Conservation (phyloP, 2,113 vertebrate species). For the Lophius piscatorius region DNA sequence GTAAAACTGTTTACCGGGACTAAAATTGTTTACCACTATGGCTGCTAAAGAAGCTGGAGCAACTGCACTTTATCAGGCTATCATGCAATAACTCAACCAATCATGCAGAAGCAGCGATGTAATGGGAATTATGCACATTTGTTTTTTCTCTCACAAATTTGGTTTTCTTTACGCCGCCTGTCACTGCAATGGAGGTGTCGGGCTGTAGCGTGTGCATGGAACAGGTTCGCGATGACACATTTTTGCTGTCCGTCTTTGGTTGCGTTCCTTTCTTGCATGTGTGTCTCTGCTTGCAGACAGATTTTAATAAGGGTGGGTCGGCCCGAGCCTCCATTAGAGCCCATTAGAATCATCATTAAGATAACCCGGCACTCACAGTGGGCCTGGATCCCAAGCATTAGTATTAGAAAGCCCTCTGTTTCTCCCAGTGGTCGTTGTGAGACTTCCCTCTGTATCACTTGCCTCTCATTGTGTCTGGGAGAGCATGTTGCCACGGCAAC, state of each 20-base stretch:
- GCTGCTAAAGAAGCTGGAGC: conserved; percentile 1
- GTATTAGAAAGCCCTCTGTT: conserved; percentile 52
- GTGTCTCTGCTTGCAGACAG: conserved; percentile 28
- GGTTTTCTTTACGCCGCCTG: neutral
- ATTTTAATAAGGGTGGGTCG: conserved; percentile 76
- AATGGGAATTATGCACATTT: neutral
- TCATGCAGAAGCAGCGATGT: neutral
- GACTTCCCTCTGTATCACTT: conserved; percentile 61
- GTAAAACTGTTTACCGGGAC: neutral
- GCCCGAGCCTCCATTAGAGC: conserved; percentile 74
- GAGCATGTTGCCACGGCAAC: conserved; percentile 80
- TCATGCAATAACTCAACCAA: neutral
- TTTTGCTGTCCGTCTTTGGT: conserved; percentile 8
- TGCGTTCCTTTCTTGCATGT: neutral
- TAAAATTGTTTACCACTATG: neutral
- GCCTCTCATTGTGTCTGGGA: conserved; percentile 73
- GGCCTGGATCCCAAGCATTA: conserved; percentile 57
- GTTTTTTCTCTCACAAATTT: conserved; percentile 4
- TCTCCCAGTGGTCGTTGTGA: conserved; percentile 48
- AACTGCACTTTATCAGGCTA: neutral
- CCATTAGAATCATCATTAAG: conserved; percentile 85
- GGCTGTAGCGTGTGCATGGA: neutral
- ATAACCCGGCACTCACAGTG: conserved; percentile 61
- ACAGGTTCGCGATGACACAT: conserved; percentile 3
- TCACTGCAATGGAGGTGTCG: neutral